Base-by-base conservation (phyloP, 1,140 invertebrate genomes). In the Drosophila sturtevanti region DNA sequence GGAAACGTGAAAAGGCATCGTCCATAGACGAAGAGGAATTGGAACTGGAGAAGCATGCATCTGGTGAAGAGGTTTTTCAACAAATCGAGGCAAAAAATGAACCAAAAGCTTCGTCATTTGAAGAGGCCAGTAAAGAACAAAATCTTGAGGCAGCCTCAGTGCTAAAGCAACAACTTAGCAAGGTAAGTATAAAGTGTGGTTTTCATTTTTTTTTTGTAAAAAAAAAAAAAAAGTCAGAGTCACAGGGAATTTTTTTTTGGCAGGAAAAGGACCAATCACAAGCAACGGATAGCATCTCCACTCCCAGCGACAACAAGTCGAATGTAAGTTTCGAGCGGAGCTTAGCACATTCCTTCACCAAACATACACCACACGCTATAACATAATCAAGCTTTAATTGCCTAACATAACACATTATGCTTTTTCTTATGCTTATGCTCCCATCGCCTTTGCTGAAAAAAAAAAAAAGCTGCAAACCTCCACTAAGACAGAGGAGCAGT, bases 1-100 rank as follows among this genome's bases (percentile, higher is more conserved):
- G 91, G 91, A 89, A 85, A 55, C 81, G 85, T 12, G 91, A 92
- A 21, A 91, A 92, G 22, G 78, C 90, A 7, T 22, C 89, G 1
- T 92, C 91, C 34, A 92, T 92, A 22, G 85, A 90, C 22, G 91
- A 92, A 54, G 91, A 92, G 68, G 81, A 87, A 2, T 7, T 84
- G 7, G 87, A 89, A 2, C 18, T 78, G 27, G 84, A 89, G 16
- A 65, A 67, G 11, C 62, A 66, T 1, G 72, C 71, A 16, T 71
- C 62, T 0, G 82, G 84, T 0, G 70, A 78, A 16, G 68, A 79
- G 27, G 71, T 79, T 7, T 24, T 58, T 24, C 69, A 72, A 4
- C 64, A 66, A 48, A 62, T 58, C 22, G 16, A 18, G 12, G 16
- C 41, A 1, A 81, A 66, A 7, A 90, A 79, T 24, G 58, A 80